Evolutionary conservation across 2,888 invertebrate species (phyloP).

Genomic region (Drosophila histrio): DNA sequence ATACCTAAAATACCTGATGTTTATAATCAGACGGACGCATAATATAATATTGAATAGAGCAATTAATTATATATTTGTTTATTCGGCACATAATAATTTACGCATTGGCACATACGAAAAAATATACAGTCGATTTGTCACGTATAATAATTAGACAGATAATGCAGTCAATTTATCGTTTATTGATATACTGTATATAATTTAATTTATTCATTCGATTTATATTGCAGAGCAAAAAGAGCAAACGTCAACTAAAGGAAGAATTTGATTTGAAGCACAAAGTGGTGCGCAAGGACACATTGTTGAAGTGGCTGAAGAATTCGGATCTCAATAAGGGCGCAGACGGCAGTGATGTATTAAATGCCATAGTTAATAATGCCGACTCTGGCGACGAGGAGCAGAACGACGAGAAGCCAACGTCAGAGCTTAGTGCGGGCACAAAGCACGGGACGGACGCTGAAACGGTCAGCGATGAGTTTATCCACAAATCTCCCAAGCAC

Average conservation of each 20-base stretch:
- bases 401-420: slow-evolving; percentile 22
- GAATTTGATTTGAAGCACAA: slow-evolving; percentile 48
- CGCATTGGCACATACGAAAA: no score
- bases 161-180: no score
- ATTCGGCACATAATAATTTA: no score
- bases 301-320: slow-evolving; percentile 82
- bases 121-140: no score
- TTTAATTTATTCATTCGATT: not conserved
- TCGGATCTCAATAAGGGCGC: slow-evolving; percentile 83
- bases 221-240: slow-evolving; percentile 45
- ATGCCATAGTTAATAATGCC: slow-evolving; percentile 82
- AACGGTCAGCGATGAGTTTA: slow-evolving; percentile 49
- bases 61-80: no score
- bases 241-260: slow-evolving; percentile 32
- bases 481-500: slow-evolving; percentile 46
- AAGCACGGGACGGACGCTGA: slow-evolving; percentile 25
- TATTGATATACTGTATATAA: no score
- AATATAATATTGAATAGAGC: no score
- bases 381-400: slow-evolving; percentile 74
- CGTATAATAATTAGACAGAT: no score
- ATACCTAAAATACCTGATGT: no score
- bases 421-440: slow-evolving; percentile 30
- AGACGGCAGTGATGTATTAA: slow-evolving; percentile 81
- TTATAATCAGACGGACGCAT: no score
- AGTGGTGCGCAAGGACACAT: slow-evolving; percentile 68